Evolutionary conservation across 2,113 vertebrate genomes (phyloP), one percentile per base, ranked within the genome.

Genomic region (Malurus alboscapulatus): DNA sequence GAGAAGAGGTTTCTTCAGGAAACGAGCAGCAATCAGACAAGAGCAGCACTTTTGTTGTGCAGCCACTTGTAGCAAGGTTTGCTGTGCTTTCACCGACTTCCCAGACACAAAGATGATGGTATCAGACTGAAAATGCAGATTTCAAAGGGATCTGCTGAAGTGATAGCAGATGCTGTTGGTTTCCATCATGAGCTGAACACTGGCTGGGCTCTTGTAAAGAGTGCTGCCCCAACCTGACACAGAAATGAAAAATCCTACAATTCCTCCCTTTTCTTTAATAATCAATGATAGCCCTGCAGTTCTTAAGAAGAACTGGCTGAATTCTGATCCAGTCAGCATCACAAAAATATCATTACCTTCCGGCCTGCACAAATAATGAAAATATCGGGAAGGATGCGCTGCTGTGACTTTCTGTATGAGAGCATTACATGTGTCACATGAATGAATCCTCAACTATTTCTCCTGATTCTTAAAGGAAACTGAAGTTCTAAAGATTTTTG

Each of bases 291-390:
- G 12, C 17, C 19, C 17, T 88, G 71, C 72, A 86, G 26, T 45
- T 90, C 69, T 88, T 86, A 77, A 84, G 50, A 90, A 57, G 32
- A 53, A 87, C 94, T 57, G 5, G 83, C 65, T 88, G 88, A 95
- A 88, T 94, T 94, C 58, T 95, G 92, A 88, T 68, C 66, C 80
- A 93, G 84, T 69, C 61, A 87, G 36, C 42, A 6, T 81, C 79
- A 85, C 50, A 93, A 97, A 94, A 94, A 48, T 24, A 66, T 57
- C 51, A 57, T 95, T 85, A 67, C 34, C 84, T 92, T 76, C 20
- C 57, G 74, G 55, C 21, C 16, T 14, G 24, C 10, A 30, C 6
- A 24, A 44, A 9, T 16, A 69, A 76, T 24, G 1, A 69, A 68
- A 68, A 19, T 15, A 15, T 17, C 30, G 25, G 30, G 72, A 40